Percentiles rank a stretch among this genome's conserved stretches.
Evolutionary conservation across 2,888 invertebrate species (phyloP).

Genomic region (Salticus scenicus): DNA sequence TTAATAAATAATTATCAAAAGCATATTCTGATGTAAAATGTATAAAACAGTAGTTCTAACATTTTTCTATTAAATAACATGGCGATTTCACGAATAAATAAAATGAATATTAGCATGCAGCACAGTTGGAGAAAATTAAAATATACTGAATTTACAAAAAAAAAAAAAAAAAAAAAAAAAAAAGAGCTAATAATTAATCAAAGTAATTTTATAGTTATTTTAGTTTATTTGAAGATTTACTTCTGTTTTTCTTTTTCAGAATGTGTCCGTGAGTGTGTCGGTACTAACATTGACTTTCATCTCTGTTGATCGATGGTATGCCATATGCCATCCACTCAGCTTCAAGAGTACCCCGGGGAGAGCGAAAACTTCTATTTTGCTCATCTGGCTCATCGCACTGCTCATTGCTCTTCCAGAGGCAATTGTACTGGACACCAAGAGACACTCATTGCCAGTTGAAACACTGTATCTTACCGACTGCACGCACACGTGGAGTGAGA

Average conservation of each 20-base stretch:
- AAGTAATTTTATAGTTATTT: no score
- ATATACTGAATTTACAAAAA: no score
- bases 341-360: constrained; percentile 89
- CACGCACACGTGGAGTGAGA: constrained; percentile 82
- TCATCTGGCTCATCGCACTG: constrained; percentile 88
- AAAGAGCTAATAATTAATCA: no score
- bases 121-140: no score
- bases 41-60: no score
- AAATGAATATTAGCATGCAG: no score
- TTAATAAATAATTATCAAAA: no score
- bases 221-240: no score
- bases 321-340: constrained; percentile 91
- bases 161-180: no score
- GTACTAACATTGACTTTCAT: constrained; percentile 95
- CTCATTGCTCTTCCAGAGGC: constrained; percentile 81
- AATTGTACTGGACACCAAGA: constrained; percentile 80
- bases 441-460: constrained; percentile 79
- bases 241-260: constrained; percentile 79
- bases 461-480: constrained; percentile 82
- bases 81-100: no score
- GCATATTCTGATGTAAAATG: no score
- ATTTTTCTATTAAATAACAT: no score
- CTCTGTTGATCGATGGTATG: constrained; percentile 95
- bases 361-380: constrained; percentile 86
- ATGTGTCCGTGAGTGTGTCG: constrained; percentile 92